Evolutionary conservation across 2,888 invertebrate species (phyloP).

Genomic region (Belgica antarctica): DNA sequence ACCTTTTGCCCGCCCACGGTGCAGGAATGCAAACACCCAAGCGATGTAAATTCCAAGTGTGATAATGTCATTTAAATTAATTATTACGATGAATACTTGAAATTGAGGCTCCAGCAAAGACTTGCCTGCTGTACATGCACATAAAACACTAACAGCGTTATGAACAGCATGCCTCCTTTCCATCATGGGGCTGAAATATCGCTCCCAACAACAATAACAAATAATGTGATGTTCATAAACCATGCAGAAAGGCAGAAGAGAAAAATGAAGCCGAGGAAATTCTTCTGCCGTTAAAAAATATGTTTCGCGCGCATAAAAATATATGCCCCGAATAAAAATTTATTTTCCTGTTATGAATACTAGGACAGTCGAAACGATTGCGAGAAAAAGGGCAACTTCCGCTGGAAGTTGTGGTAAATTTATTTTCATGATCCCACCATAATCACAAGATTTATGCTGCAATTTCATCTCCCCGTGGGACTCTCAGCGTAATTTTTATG

Average conservation of each 20-base stretch:
- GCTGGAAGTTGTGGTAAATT: background rate
- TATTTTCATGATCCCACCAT: conserved; percentile 5
- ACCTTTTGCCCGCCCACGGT: no score
- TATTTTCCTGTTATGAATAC: background rate
- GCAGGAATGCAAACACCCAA: background rate
- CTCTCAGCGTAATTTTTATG: background rate
- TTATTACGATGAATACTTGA: conserved; percentile 31
- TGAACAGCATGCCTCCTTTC: background rate
- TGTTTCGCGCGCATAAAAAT: conserved; percentile 1
- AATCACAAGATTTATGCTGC: conserved; percentile 14
- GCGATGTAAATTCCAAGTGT: conserved; percentile 6
- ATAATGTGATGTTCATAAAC: conserved; percentile 21
- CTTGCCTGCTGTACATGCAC: background rate
- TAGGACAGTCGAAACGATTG: background rate
- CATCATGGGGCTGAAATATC: background rate
- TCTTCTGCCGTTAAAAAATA: background rate
- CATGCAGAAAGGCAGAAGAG: background rate
- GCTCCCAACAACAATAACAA: conserved; percentile 8
- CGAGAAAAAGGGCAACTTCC: background rate
- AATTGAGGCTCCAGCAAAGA: conserved; percentile 2
- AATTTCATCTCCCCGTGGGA: background rate
- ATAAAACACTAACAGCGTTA: background rate
- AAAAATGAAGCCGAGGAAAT: background rate
- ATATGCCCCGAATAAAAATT: background rate
- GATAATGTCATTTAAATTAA: conserved; percentile 43